phyloP scores from a whole-genome alignment of 2,113 vertebrate species.

The Vidua macroura region DNA sequence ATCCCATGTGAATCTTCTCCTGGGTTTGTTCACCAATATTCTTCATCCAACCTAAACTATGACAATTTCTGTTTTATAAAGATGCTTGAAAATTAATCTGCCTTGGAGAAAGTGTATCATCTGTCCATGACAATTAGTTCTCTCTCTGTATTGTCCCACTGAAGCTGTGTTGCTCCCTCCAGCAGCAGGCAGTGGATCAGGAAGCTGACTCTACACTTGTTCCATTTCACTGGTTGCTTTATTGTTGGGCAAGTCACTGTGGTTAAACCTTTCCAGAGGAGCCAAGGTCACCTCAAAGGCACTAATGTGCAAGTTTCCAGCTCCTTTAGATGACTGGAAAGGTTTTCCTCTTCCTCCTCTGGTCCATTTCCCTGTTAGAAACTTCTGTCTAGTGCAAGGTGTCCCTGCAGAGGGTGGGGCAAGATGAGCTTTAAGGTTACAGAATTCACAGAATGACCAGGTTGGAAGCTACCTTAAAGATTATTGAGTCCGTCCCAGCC shows the following conservation, averaged over 20 bases:
- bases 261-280: background rate
- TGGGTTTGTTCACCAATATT: background rate
- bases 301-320: background rate
- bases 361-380: background rate
- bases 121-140: background rate
- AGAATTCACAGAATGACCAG: background rate
- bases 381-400: background rate
- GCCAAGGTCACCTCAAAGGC: background rate
- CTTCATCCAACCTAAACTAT: background rate
- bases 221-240: background rate
- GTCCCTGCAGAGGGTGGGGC: background rate
- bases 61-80: background rate
- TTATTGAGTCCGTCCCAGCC: too few species aligned
- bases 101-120: background rate
- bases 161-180: background rate
- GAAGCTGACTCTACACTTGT: background rate
- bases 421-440: background rate
- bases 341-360: background rate
- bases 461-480: background rate
- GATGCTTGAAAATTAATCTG: background rate
- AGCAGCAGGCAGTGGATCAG: background rate
- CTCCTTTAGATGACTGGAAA: background rate
- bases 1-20: background rate
- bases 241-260: rapidly evolving
- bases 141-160: background rate